These are phyloP conservation scores for Epicauta chinensis DNA, from an alignment of 1,140 invertebrate species.

Conservation along the genomic window DNA sequence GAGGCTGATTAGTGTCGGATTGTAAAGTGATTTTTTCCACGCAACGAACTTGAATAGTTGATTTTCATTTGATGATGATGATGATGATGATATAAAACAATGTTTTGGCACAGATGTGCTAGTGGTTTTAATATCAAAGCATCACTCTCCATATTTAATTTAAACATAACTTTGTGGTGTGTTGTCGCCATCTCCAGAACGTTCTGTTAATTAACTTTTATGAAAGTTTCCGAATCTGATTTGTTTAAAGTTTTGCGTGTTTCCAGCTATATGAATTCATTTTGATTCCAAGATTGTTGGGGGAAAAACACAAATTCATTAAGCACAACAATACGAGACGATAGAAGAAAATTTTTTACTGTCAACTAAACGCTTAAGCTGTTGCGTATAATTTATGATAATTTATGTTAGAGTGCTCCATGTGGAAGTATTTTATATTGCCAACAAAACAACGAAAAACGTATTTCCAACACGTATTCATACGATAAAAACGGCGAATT, in stretches of 20 bases:
- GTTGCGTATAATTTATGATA: too few species aligned
- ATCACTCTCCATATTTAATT: conserved; percentile 15
- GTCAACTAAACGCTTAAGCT: too few species aligned
- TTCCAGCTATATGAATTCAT: conserved; percentile 9
- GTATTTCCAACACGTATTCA: neutral
- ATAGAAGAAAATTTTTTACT: neutral
- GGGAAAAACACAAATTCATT: too few species aligned
- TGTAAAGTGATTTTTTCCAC: too few species aligned
- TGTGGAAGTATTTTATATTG: too few species aligned
- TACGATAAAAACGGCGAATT: neutral
- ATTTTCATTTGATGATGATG: too few species aligned
- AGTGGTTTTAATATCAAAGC: conserved; percentile 7
- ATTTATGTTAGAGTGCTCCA: too few species aligned
- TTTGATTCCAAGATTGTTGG: conserved; percentile 3
- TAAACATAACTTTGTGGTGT: conserved; percentile 15
- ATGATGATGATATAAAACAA: too few species aligned
- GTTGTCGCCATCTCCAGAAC: conserved; percentile 15
- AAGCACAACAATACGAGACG: too few species aligned
- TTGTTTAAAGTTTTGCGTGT: conserved; percentile 13
- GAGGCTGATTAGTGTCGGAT: too few species aligned
- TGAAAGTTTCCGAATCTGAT: conserved; percentile 20
- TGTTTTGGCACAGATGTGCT: neutral
- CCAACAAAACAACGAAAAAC: neutral
- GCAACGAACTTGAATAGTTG: too few species aligned
- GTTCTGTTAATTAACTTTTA: conserved; percentile 24